These are phyloP conservation scores for Achatina immaculata DNA, from an alignment of 1,140 invertebrate species.

Conservation along the genomic window DNA sequence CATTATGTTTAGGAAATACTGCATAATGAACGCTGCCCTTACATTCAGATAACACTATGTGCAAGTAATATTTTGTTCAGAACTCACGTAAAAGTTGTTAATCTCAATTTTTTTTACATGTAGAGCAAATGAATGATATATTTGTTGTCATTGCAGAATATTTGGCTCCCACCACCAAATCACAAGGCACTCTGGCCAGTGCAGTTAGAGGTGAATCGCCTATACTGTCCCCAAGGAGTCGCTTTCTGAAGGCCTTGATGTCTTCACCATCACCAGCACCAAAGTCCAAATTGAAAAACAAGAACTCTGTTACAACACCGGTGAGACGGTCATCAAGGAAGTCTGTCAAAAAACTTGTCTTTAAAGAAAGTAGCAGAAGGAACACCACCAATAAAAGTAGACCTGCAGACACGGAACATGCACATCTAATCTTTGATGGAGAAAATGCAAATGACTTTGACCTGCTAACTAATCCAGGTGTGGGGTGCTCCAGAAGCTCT, in stretches of 20 bases:
- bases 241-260: constrained; percentile 20
- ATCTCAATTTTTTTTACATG: no score
- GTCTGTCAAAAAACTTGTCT: constrained; percentile 29
- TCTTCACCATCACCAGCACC: constrained; percentile 19
- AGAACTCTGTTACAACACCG: background rate
- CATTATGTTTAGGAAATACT: no score
- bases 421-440: constrained; percentile 34
- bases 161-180: background rate
- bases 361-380: background rate
- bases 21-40: no score
- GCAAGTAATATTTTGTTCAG: no score
- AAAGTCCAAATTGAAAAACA: background rate
- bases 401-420: constrained; percentile 14
- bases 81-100: no score
- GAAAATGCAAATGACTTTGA: constrained; percentile 35
- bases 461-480: background rate
- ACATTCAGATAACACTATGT: no score
- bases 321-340: constrained; percentile 19
- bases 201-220: constrained; percentile 33
- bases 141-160: background rate
- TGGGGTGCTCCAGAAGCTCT: background rate
- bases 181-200: constrained; percentile 34
- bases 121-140: no score
- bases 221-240: constrained; percentile 12
- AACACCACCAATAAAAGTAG: background rate